Percentiles rank a stretch among this genome's conserved stretches.
Evolutionary conservation across 2,113 vertebrate species (phyloP).

Genomic region (Pteronura brasiliensis): DNA sequence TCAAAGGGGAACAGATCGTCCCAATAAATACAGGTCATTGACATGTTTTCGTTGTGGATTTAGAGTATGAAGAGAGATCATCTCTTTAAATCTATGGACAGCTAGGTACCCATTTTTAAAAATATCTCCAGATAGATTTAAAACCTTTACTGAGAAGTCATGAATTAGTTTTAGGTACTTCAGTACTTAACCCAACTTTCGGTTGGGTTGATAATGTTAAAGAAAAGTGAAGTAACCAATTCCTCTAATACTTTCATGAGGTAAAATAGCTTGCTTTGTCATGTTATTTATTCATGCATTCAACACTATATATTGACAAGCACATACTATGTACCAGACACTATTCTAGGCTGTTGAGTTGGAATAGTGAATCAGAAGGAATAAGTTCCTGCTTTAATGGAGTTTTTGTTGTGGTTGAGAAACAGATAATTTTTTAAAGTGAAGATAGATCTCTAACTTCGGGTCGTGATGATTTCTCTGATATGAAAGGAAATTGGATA

Average conservation of each 20-base stretch:
- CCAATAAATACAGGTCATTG: conserved; percentile 58
- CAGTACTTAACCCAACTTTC: not conserved
- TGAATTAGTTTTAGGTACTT: not conserved
- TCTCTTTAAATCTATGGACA: not conserved
- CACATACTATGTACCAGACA: not conserved
- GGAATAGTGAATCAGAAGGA: not conserved
- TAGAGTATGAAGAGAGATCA: conserved; percentile 13
- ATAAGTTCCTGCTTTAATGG: not conserved
- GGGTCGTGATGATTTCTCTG: not conserved
- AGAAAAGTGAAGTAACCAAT: not conserved
- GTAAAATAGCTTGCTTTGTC: not conserved
- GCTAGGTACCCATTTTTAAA: not conserved
- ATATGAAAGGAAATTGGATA: not conserved
- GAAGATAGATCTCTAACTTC: not conserved
- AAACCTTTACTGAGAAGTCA: not conserved
- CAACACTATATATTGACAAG: not conserved
- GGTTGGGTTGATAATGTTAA: not conserved
- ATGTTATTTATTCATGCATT: not conserved
- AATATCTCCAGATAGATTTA: not conserved
- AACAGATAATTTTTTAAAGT: not conserved
- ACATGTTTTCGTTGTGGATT: conserved; percentile 42
- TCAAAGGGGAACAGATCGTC: conserved; percentile 55
- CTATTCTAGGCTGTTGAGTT: not conserved
- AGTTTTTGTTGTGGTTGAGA: not conserved
- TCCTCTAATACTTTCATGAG: not conserved